Conservation (phyloP, 2,888 invertebrate genomes). For the Drosophila diplacantha region DNA sequence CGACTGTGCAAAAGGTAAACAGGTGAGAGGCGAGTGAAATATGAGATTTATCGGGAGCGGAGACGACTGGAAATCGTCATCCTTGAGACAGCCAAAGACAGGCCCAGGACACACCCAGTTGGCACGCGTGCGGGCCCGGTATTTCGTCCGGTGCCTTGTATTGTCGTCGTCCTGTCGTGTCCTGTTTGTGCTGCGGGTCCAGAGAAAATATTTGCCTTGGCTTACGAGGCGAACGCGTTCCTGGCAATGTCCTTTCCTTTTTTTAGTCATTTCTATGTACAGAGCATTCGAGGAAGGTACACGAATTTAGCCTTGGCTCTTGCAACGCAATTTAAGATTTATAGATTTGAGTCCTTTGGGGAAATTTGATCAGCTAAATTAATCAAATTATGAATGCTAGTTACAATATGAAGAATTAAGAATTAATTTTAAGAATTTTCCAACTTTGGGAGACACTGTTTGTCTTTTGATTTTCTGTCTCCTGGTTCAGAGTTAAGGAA, state of each 20-base stretch:
- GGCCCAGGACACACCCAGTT: conserved; percentile 46
- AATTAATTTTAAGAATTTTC: fast-evolving
- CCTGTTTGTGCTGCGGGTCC: conserved; percentile 35
- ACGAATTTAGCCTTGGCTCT: neutral
- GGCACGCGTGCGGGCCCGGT: conserved; percentile 7
- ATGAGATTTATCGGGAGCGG: conserved; percentile 58
- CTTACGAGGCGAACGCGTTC: conserved; percentile 7
- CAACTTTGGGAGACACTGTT: neutral
- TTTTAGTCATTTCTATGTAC: conserved; percentile 10
- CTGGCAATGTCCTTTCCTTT: conserved; percentile 5
- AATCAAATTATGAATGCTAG: too few relatives aligned
- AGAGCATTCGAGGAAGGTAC: neutral
- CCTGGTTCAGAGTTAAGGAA: neutral
- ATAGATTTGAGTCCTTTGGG: neutral
- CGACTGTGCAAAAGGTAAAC: conserved; percentile 3
- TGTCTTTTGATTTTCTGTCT: neutral
- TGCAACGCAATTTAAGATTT: conserved; percentile 4
- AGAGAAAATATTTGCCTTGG: conserved; percentile 38
- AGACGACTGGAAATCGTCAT: conserved; percentile 26
- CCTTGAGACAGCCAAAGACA: conserved; percentile 19
- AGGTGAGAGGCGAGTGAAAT: conserved; percentile 51
- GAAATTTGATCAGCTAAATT: neutral
- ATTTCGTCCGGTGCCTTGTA: neutral
- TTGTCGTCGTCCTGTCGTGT: conserved; percentile 7
- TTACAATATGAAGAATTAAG: too few relatives aligned